phyloP scores from a whole-genome alignment of 1,140 invertebrate species.

The Leptoteleia sp. region DNA sequence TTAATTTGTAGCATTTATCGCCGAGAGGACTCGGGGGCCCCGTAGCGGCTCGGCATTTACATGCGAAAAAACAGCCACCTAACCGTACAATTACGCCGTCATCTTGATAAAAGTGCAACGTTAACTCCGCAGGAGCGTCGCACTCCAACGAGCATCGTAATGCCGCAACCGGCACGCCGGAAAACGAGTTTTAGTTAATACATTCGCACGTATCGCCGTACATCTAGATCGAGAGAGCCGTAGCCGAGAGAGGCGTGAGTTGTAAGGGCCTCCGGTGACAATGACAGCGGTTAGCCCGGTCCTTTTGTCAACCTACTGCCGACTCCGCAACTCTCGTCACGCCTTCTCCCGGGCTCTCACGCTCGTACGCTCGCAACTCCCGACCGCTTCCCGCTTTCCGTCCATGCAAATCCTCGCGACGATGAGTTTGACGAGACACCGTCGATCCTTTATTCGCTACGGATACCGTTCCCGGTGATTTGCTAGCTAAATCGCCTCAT shows the following conservation, averaged over 20 bases:
- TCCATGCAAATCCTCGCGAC: slow-evolving; percentile 67
- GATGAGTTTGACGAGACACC: slow-evolving; percentile 67
- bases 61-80: slow-evolving; percentile 19
- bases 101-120: slow-evolving; percentile 59
- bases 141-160: slow-evolving; percentile 47
- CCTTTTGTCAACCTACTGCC: slow-evolving; percentile 56
- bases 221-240: slow-evolving; percentile 56
- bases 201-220: slow-evolving; percentile 55
- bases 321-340: slow-evolving; percentile 36
- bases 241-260: slow-evolving; percentile 39
- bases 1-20: slow-evolving; percentile 55
- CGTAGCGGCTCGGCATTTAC: slow-evolving; percentile 13
- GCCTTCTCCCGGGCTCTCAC: slow-evolving; percentile 55
- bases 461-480: slow-evolving; percentile 76
- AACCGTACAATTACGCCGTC: slow-evolving; percentile 51
- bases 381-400: slow-evolving; percentile 45
- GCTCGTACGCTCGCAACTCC: slow-evolving; percentile 44
- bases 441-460: slow-evolving; percentile 60
- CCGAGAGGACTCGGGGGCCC: slow-evolving; percentile 17
- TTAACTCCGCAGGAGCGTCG: slow-evolving; percentile 38
- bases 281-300: slow-evolving; percentile 58
- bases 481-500: slow-evolving; percentile 80
- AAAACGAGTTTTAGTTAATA: slow-evolving; percentile 60
- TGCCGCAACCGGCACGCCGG: slow-evolving; percentile 41
- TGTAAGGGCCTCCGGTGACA: slow-evolving; percentile 50